These are phyloP conservation scores for Brachionichthys hirsutus DNA, from an alignment of 2,113 vertebrate genomes.

Conservation along the genomic window DNA sequence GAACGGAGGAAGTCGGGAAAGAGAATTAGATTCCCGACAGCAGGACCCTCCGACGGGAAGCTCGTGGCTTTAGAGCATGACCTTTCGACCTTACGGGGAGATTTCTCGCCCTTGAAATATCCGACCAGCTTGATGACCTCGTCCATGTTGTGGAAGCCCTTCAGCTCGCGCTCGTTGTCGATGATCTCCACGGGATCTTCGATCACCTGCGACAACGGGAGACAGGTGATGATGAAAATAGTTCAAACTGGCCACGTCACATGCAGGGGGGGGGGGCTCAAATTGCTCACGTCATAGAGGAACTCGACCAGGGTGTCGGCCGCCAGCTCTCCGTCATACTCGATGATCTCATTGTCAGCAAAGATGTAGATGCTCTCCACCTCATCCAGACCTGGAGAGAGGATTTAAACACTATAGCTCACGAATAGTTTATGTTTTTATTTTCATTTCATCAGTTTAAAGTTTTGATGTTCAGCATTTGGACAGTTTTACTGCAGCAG, in stretches of 20 bases:
- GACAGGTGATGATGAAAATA: not conserved
- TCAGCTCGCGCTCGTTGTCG: conserved; percentile 84
- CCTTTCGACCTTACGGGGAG: conserved; percentile 81
- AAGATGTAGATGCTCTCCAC: conserved; percentile 91
- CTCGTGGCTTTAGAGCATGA: not conserved
- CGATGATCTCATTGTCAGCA: conserved; percentile 87
- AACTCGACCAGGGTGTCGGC: conserved; percentile 90
- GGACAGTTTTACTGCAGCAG: not conserved
- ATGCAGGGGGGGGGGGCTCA: too few relatives aligned
- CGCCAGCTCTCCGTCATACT: conserved; percentile 88
- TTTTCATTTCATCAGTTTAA: too few relatives aligned
- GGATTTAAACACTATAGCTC: too few relatives aligned
- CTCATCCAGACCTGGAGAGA: conserved; percentile 81
- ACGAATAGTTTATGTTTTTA: too few relatives aligned
- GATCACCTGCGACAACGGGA: conserved; percentile 71
- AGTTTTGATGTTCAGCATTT: not conserved
- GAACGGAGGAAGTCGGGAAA: conserved; percentile 5
- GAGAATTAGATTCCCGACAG: not conserved
- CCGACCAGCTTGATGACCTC: conserved; percentile 90
- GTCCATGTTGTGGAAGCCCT: conserved; percentile 86
- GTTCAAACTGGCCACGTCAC: too few relatives aligned
- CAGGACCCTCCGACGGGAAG: not conserved
- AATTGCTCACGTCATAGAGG: conserved; percentile 84
- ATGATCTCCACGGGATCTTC: conserved; percentile 89
- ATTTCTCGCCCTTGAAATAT: conserved; percentile 88